A percentile compares a stretch with the other conserved stretches of the same genome.
phyloP scores from a whole-genome alignment of 1,140 invertebrate genomes.

The Pygmarrhopalites habei region DNA sequence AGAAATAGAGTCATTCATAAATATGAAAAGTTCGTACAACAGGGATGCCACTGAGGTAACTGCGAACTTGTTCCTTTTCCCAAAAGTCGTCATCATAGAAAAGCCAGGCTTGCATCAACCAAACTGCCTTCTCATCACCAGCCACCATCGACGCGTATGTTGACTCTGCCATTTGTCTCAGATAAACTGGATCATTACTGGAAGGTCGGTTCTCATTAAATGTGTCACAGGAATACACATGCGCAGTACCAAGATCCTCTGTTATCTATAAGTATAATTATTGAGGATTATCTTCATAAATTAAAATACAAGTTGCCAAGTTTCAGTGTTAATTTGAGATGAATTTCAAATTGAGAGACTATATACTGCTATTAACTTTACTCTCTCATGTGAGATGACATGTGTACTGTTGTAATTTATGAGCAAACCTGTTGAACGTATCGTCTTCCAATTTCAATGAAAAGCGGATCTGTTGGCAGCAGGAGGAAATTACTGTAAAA shows the following conservation, averaged over 20 bases:
- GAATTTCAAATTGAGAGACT: no score
- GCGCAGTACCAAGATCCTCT: constrained; percentile 73
- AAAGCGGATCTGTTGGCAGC: constrained; percentile 69
- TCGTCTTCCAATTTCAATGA: constrained; percentile 57
- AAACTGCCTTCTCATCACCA: constrained; percentile 68
- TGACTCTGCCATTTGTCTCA: constrained; percentile 57
- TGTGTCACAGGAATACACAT: constrained; percentile 81
- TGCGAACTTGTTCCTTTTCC: constrained; percentile 23
- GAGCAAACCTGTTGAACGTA: constrained; percentile 55
- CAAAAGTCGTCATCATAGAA: constrained; percentile 36
- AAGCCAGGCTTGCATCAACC: constrained; percentile 47
- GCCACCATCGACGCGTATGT: constrained; percentile 62
- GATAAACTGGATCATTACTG: constrained; percentile 53
- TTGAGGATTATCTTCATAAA: no score
- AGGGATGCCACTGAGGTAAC: constrained; percentile 34
- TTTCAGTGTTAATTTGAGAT: no score
- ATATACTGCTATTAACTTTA: no score
- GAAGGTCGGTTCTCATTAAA: constrained; percentile 80
- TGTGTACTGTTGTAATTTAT: no score
- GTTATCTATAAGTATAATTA: no score
- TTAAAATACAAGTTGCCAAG: no score
- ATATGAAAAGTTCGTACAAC: no score
- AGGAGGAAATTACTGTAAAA: constrained; percentile 51
- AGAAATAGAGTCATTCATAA: no score
- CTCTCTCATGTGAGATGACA: no score